A percentile compares a stretch with the other conserved stretches of the same genome.
These are phyloP conservation scores for Phrynosoma blainvillii DNA, from an alignment of 2,113 vertebrate species.

Conservation along the genomic window DNA sequence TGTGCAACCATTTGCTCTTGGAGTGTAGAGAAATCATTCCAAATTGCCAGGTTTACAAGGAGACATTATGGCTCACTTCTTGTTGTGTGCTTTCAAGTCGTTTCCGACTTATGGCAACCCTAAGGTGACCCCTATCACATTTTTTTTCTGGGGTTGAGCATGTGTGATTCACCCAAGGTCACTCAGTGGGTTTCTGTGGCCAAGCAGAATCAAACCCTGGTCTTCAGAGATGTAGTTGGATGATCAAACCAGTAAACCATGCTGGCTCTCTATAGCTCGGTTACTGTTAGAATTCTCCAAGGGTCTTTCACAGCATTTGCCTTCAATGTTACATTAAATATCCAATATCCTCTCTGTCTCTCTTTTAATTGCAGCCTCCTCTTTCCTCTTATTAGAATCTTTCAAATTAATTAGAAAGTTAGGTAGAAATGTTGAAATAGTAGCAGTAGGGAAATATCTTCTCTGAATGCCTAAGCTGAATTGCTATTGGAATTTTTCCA, in stretches of 20 bases:
- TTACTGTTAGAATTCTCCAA: background rate
- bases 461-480: background rate
- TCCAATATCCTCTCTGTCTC: background rate
- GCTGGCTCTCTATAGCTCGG: background rate
- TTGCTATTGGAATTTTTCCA: background rate
- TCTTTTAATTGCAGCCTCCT: background rate
- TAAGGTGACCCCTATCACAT: no score
- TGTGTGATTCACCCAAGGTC: no score
- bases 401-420: background rate
- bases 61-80: background rate
- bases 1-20: background rate
- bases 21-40: background rate
- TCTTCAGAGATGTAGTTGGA: no score
- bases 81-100: no score
- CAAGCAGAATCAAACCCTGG: no score
- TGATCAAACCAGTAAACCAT: no score
- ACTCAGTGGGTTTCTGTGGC: no score
- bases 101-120: no score
- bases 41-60: background rate
- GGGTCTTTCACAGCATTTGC: background rate
- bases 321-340: background rate
- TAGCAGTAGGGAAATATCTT: background rate
- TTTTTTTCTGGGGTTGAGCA: no score
- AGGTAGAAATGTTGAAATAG: no score
- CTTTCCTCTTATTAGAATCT: background rate